Conservation (phyloP, 1,140 invertebrate genomes). For the Maconellicoccus hirsutus region DNA sequence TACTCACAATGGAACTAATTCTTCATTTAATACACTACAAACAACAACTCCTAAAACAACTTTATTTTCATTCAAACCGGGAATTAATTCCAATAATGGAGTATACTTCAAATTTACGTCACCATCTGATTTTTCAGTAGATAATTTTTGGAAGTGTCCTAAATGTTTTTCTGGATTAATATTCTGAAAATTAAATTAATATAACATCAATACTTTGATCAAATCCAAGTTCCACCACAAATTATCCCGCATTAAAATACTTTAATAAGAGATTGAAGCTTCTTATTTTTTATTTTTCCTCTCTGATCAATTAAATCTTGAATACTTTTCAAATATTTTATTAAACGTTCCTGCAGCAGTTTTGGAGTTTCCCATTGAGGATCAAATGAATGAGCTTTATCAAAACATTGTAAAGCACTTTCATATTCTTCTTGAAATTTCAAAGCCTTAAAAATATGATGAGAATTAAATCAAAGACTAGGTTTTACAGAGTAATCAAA, state of each 20-base stretch:
- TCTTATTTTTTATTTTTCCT: conserved; percentile 63
- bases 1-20: conserved; percentile 65
- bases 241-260: conserved; percentile 31
- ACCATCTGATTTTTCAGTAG: background rate
- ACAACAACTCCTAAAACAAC: conserved; percentile 68
- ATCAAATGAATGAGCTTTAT: conserved; percentile 51
- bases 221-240: no score
- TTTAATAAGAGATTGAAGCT: conserved; percentile 51
- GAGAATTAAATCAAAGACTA: background rate
- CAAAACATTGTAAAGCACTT: conserved; percentile 54
- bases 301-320: conserved; percentile 49
- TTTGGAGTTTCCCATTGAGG: conserved; percentile 58
- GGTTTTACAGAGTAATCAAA: no score
- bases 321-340: conserved; percentile 54
- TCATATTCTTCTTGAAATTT: conserved; percentile 71
- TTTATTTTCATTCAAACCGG: conserved; percentile 51
- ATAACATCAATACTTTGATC: no score
- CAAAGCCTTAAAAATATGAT: conserved; percentile 27
- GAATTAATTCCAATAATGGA: conserved; percentile 40
- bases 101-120: conserved; percentile 40
- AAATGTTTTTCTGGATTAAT: conserved; percentile 7
- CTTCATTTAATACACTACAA: conserved; percentile 59
- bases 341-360: conserved; percentile 46
- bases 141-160: conserved; percentile 2
- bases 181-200: background rate